Base-by-base conservation (phyloP, 2,888 invertebrate species). In the Subacronicta megacephala region DNA sequence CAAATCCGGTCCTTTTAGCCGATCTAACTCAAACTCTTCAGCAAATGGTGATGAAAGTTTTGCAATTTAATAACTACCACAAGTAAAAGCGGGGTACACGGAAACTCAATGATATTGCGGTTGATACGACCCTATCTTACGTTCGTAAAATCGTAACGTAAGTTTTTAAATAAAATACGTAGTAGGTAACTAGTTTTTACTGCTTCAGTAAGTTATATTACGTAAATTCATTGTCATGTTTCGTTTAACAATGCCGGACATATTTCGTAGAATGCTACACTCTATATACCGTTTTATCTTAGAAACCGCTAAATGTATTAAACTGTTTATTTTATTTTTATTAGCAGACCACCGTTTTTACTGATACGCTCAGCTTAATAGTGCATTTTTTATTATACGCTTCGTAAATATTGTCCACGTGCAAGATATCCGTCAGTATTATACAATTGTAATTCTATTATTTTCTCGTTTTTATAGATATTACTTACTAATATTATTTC, bases 391-490 rank as follows among this genome's bases (percentile, higher is more conserved):
- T 40, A 49, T 42, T 52, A 10, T 9, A 41, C 43, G 62, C 56
- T 44, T 33, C 41, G 33, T 52, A 29, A 52, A 57, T 29, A 37
- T n/a, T 33, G 9, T 36, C 23, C 62, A 68, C 56, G 69, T 62
- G 64, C 29, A n/a, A 10, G 31, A 7, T 12, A 3, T 29, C 7
- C 7, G 1, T 40, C 26, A 50, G 23, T 42, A 29, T 20, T 23
- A 9, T 52, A 18, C 44, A 52, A 36, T 33, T 10, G 31, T 6
- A 6, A 7, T 31, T 31, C 0, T n/a, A 31, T 31, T 12, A n/a
- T 31, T 31, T 31, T 31, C 31, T 31, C 36, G 53, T 61, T 63
- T n/a, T 63, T 50, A 37, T 77, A 83, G 80, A 80, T 61, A 31
- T n/a, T n/a, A n/a, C 3, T 29, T 29, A 12, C 29, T 29, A 0